Base-by-base conservation (phyloP, 1,140 invertebrate species). In the Nilaparvata lugens region DNA sequence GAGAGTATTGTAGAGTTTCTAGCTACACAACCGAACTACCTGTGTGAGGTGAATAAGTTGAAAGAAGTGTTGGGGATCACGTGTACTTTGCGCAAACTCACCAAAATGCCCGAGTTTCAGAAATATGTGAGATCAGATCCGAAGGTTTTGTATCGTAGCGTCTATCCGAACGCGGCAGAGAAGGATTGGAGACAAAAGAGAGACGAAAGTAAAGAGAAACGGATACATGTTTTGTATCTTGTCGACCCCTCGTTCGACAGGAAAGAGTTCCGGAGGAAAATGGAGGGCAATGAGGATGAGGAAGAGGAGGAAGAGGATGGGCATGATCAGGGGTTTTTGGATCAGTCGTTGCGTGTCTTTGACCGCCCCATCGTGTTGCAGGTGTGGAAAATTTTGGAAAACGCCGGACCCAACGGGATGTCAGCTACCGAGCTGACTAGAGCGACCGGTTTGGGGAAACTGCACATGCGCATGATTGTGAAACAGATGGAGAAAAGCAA, bases 1-100 rank as follows among this genome's bases (percentile, higher is more conserved):
- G 77, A 84, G 64, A 72, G 76, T 61, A 72, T 85, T 19, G 74
- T 83, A 1, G 74, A 80, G 40, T 75, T 79, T 48, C 69, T 87
- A 3, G 79, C 79, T 65, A 69, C 68, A 0, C 78, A 78, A 62
- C 77, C 79, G 3, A 76, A 79, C 62, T 71, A 72, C 65, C 70
- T 75, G 23, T 77, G 79, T 14, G 78, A 80, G n/a, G 16, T 81
- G 80, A 71, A 72, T 5, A 76, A 78, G 58, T 70, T 84, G 18
- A 78, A 75, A 65, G 71, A 72, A 40, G 69, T 75, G 51, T 65
- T 79, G 24, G 72, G 67, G 57, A 68, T 75, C 56, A 74, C 71
- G 56, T 56, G 52, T 28, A n/a, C 61, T 54, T 28, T 64, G 11
- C 61, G 62, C 51, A 65, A 62, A 48, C 19, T 66, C 62, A 28